Base-by-base conservation (phyloP, 92 coral and sea anemone genomes). In the Galaxea fascicularis region DNA sequence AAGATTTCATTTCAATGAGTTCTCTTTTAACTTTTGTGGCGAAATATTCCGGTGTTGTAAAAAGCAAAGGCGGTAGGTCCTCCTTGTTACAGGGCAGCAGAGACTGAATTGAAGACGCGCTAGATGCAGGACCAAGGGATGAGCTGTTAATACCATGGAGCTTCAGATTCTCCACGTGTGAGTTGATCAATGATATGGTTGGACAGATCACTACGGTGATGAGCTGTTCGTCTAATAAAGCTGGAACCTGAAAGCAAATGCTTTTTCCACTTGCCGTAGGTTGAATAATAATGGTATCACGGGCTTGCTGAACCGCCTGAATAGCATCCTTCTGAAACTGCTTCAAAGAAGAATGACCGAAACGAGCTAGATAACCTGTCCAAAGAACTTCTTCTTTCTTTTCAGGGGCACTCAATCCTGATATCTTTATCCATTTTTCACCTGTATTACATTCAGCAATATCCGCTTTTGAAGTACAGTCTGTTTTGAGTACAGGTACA, bases 111-210 rank as follows among this genome's bases (percentile, higher is more conserved):
- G 54, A 9, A 1, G 54, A 49, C 54, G 54, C 54, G 54, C 54
- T 49, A 9, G 54, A 49, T 14, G 54, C 10, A 49, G 54, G 54
- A 49, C 54, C 54, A 15, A 49, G 54, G 11, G 54, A 49, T 49
- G 54, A 10, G 54, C 54, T 49, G 4, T 49, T 49, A 49, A 49
- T 49, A 49, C 62, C 62, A 56, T 15, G n/a, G 22, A 15, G 22
- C 62, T 18, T 0, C 0, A 56, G 21, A 56, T 15, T 56, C 21
- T 15, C n/a, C 21, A 15, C 21, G 22, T 15, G 86, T 9, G 76
- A 82, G 31, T 65, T 65, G 17, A 82, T 82, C 76, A 71, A 18
- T 10, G 86, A 82, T 20, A 82, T 44, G 20, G 86, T 69, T 8
- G 76, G 86, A 25, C 85, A 79, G 17, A 79, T 9, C 17, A 65